Conservation (phyloP, 2,797 vertebrate species). For the Gephyroberyx darwinii region DNA sequence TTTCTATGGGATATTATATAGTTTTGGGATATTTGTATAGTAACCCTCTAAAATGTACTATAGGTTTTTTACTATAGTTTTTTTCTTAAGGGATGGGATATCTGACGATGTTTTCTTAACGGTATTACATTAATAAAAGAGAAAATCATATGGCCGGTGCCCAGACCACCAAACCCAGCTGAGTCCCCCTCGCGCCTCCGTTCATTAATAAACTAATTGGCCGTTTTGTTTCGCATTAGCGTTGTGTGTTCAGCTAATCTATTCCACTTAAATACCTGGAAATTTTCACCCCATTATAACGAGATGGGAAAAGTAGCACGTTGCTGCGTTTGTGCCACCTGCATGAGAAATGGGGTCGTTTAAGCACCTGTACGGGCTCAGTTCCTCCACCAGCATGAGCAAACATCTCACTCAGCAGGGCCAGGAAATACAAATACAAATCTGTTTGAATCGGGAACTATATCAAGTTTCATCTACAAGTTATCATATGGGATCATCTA, state of each 20-base stretch:
- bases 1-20: too few species aligned
- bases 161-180: too few species aligned
- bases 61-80: too few species aligned
- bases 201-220: slow-evolving; percentile 78
- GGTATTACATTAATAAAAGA: background rate
- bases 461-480: too few species aligned
- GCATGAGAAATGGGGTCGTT: slow-evolving; percentile 73
- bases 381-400: slow-evolving; percentile 32
- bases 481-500: too few species aligned
- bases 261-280: slow-evolving; percentile 74
- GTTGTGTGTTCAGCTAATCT: slow-evolving; percentile 87
- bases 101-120: too few species aligned
- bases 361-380: slow-evolving; percentile 61
- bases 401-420: slow-evolving; percentile 29
- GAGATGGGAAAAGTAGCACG: slow-evolving; percentile 86
- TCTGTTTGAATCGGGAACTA: too few species aligned
- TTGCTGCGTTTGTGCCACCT: slow-evolving; percentile 76
- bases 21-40: too few species aligned
- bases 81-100: too few species aligned
- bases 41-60: too few species aligned
- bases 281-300: slow-evolving; percentile 84
- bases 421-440: background rate
- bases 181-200: slow-evolving; percentile 35
- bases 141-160: too few species aligned
- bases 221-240: slow-evolving; percentile 82